Evolutionary conservation across 2,113 vertebrate species (phyloP).

Genomic region (Callopanchax toddi): DNA sequence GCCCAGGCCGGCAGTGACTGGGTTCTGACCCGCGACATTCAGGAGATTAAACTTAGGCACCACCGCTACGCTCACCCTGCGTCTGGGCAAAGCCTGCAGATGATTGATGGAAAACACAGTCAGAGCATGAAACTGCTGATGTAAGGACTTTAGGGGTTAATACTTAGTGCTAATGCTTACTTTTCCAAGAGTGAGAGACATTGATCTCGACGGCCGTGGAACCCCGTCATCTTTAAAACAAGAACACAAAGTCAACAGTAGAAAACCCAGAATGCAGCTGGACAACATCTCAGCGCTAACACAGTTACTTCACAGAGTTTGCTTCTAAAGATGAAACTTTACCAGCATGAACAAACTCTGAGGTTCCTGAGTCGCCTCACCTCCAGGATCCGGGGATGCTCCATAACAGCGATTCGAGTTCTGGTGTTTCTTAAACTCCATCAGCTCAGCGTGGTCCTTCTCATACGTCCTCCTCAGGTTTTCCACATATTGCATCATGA

Average conservation of each 20-base stretch:
- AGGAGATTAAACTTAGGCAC: constrained; percentile 97
- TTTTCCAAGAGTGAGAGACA: constrained; percentile 96
- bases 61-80: constrained; percentile 96
- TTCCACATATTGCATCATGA: constrained; percentile 99
- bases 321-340: background rate
- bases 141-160: background rate
- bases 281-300: background rate
- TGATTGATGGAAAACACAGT: constrained; percentile 30
- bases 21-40: constrained; percentile 88
- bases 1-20: constrained; percentile 70
- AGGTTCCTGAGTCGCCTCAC: constrained; percentile 42
- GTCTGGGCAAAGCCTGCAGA: constrained; percentile 89
- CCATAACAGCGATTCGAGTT: constrained; percentile 93
- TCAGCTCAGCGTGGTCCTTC: constrained; percentile 96
- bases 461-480: constrained; percentile 97
- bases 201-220: constrained; percentile 88
- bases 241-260: background rate
- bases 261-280: constrained; percentile 1
- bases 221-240: constrained; percentile 89
- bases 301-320: background rate
- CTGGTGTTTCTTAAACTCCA: constrained; percentile 97
- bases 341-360: background rate
- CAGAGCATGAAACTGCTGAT: background rate
- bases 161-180: constrained; percentile 66
- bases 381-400: constrained; percentile 84